Conservation (phyloP, 1,140 invertebrate species). For the Aethina tumida region DNA sequence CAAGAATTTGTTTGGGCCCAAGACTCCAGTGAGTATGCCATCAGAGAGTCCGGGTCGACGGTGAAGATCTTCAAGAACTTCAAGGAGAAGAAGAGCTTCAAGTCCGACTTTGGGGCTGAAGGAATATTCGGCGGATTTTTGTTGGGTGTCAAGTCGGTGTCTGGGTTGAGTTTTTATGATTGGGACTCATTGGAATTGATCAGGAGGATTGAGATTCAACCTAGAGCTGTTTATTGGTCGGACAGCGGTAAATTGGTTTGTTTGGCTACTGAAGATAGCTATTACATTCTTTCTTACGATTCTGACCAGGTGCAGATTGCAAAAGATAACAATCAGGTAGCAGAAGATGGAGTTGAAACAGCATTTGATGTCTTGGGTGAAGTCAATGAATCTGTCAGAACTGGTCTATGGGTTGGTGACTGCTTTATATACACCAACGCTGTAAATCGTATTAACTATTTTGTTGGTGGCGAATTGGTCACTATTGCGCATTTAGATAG, state of each 20-base stretch:
- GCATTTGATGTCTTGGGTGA: conserved; percentile 78
- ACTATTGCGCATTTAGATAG: conserved; percentile 95
- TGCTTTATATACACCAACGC: conserved; percentile 99
- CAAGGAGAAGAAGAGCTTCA: conserved; percentile 92
- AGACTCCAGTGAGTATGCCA: conserved; percentile 92
- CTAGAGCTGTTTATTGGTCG: conserved; percentile 92
- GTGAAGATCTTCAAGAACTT: conserved; percentile 98
- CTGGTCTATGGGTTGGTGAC: conserved; percentile 97
- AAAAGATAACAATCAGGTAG: conserved; percentile 63
- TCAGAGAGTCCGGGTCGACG: conserved; percentile 78
- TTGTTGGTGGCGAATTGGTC: conserved; percentile 97
- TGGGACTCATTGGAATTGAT: conserved; percentile 92
- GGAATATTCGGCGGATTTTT: conserved; percentile 94
- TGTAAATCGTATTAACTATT: conserved; percentile 96
- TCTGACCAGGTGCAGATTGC: conserved; percentile 62
- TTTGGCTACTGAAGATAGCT: conserved; percentile 91
- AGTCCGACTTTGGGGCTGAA: conserved; percentile 94
- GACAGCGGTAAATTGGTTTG: conserved; percentile 91
- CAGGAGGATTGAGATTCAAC: conserved; percentile 91
- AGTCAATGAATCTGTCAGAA: conserved; percentile 81
- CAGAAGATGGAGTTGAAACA: conserved; percentile 93
- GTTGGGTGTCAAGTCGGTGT: conserved; percentile 87
- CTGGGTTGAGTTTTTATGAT: conserved; percentile 90
- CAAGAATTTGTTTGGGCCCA: conserved; percentile 99
- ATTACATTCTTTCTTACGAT: conserved; percentile 91